Evolutionary conservation across 2,888 invertebrate genomes (phyloP).

Genomic region (Caenorhabditis imperialis): DNA sequence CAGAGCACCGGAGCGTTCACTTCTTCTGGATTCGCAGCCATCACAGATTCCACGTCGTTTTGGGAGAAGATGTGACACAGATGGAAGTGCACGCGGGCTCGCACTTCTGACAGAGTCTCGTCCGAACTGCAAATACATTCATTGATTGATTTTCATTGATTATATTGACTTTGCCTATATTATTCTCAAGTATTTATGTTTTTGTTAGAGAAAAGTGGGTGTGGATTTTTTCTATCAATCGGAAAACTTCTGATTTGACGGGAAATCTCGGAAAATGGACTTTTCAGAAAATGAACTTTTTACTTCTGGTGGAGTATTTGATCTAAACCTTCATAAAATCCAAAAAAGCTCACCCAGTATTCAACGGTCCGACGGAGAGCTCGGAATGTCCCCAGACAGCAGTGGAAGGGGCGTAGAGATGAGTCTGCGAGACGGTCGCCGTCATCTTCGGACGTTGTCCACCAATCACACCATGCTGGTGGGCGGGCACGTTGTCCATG

Average conservation of each 20-base stretch:
- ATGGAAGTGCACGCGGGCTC: conserved; percentile 85
- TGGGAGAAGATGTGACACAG: conserved; percentile 90
- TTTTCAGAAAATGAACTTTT: too few species aligned
- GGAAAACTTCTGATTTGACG: background rate
- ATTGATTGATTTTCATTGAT: too few species aligned
- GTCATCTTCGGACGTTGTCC: conserved; percentile 22
- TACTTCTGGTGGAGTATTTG: too few species aligned
- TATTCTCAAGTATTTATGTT: background rate
- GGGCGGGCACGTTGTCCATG: conserved; percentile 16
- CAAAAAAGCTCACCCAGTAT: conserved; percentile 39
- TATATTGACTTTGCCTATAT: too few species aligned
- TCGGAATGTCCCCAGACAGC: conserved; percentile 73
- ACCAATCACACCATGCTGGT: conserved; percentile 34
- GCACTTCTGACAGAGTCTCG: conserved; percentile 23
- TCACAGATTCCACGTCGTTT: conserved; percentile 81
- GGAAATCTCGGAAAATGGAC: conserved; percentile 1
- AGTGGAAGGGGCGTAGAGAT: conserved; percentile 69
- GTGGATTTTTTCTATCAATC: background rate
- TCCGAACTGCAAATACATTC: conserved; percentile 34
- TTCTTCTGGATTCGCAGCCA: conserved; percentile 90
- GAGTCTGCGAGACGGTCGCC: conserved; percentile 49
- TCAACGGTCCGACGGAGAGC: conserved; percentile 63
- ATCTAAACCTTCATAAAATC: too few species aligned
- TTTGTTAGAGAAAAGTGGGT: background rate
- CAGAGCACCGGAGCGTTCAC: conserved; percentile 91